phyloP scores from a whole-genome alignment of 2,797 vertebrate genomes.

The Tachyglossus aculeatus region DNA sequence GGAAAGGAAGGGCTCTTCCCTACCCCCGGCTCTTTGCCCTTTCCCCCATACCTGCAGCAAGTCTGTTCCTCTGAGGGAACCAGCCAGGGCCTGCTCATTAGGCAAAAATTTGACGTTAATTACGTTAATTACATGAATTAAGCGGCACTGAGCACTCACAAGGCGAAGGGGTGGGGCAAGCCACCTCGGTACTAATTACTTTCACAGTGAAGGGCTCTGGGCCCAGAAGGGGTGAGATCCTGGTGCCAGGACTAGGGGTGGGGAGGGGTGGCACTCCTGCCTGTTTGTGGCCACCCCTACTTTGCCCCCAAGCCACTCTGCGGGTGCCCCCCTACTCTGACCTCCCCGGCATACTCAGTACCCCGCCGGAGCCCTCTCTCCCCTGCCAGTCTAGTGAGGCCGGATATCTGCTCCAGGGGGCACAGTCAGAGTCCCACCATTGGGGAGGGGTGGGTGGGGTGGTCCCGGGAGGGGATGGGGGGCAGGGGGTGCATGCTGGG shows the following conservation, averaged over 20 bases:
- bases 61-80: conserved; percentile 42
- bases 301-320: too few species aligned
- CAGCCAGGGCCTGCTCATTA: conserved; percentile 64
- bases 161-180: background rate
- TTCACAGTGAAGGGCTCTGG: conserved; percentile 30
- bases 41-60: conserved; percentile 46
- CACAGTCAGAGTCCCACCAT: conserved; percentile 2
- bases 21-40: background rate
- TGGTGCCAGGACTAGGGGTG: too few species aligned
- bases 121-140: conserved; percentile 75
- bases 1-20: background rate
- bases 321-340: too few species aligned
- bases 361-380: too few species aligned
- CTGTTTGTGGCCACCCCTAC: too few species aligned
- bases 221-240: conserved; percentile 7
- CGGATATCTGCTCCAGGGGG: too few species aligned
- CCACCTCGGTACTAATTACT: conserved; percentile 46
- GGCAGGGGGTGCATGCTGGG: too few species aligned
- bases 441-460: conserved; percentile 4
- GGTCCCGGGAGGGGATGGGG: background rate
- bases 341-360: too few species aligned
- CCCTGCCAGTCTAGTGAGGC: too few species aligned
- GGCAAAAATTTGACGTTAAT: conserved; percentile 73
- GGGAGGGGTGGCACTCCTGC: too few species aligned
- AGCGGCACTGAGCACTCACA: conserved; percentile 46